phyloP scores from a whole-genome alignment of 2,113 vertebrate genomes.

The Pitta sordida region DNA sequence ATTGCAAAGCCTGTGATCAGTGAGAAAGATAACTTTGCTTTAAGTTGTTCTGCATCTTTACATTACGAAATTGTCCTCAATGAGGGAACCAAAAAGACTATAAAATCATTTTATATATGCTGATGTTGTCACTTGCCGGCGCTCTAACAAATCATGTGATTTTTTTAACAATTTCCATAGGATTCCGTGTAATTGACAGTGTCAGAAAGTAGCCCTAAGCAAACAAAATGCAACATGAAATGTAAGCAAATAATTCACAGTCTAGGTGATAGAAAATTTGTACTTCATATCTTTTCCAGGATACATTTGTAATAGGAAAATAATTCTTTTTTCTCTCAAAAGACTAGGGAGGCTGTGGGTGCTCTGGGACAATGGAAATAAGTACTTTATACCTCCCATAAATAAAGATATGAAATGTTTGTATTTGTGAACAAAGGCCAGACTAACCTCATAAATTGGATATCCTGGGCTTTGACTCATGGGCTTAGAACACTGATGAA shows the following conservation, averaged over 20 bases:
- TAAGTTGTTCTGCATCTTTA: neutral
- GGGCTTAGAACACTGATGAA: neutral
- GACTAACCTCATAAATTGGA: neutral
- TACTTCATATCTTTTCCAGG: slow-evolving; percentile 31
- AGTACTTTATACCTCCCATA: neutral
- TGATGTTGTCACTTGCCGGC: neutral
- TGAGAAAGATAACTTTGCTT: neutral
- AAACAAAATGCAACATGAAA: slow-evolving; percentile 43
- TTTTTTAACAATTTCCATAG: slow-evolving; percentile 41
- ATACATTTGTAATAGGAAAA: slow-evolving; percentile 27
- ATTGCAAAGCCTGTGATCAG: neutral
- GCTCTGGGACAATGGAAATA: slow-evolving; percentile 12
- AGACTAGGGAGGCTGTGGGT: neutral
- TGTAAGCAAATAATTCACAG: slow-evolving; percentile 54
- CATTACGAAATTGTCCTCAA: neutral
- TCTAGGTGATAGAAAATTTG: slow-evolving; percentile 47
- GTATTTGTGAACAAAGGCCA: slow-evolving; percentile 7
- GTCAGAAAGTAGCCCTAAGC: slow-evolving; percentile 50
- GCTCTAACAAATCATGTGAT: neutral
- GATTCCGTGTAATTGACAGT: slow-evolving; percentile 41
- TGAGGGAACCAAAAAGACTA: neutral
- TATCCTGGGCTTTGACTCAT: neutral
- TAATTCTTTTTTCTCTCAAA: slow-evolving; percentile 43
- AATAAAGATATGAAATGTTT: slow-evolving; percentile 41
- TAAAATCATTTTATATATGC: neutral